Evolutionary conservation across 2,797 vertebrate species (phyloP), one percentile per base, ranked within the genome.

Genomic region (Lithobates pipiens): DNA sequence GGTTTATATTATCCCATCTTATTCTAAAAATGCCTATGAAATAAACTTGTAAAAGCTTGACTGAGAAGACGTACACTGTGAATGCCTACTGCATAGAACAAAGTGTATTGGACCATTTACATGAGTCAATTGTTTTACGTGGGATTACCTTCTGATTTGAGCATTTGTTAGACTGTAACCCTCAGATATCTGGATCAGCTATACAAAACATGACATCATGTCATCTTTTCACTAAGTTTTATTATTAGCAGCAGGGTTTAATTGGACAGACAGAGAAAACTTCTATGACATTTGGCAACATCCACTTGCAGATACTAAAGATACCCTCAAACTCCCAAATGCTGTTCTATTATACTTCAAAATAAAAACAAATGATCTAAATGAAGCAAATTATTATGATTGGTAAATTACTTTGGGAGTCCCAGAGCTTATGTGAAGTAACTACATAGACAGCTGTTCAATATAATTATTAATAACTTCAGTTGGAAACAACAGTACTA

Each of bases 121-220:
- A 81, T 80, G 78, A 54, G 29, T 34, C 54, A 27, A 32, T 36
- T 80, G 78, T 72, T 71, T 80, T 72, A 80, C 54, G 29, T n/a
- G 32, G 54, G 25, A 44, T 74, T 82, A 65, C 57, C 57, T 82
- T 73, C 23, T 72, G 44, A 80, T 80, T 71, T 54, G 42, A 71
- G 57, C 78, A 70, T 44, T 54, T 69, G 54, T 70, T 80, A 80
- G 39, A 25, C 50, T 61, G 25, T 16, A n/a, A n/a, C 7, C 36
- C 23, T 10, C 69, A 39, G 21, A 61, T 81, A 81, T 81, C 69
- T 27, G 54, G 71, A 63, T 50, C 79, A 81, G 79, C 69, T 81
- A 69, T 34, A 10, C 44, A 63, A 34, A 50, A 80, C 23, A 61
- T 81, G 54, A 81, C 68, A 71, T 72, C 54, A 61, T 72, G 32